Conservation (phyloP, 2,113 vertebrate genomes). For the Chiloscyllium plagiosum region DNA sequence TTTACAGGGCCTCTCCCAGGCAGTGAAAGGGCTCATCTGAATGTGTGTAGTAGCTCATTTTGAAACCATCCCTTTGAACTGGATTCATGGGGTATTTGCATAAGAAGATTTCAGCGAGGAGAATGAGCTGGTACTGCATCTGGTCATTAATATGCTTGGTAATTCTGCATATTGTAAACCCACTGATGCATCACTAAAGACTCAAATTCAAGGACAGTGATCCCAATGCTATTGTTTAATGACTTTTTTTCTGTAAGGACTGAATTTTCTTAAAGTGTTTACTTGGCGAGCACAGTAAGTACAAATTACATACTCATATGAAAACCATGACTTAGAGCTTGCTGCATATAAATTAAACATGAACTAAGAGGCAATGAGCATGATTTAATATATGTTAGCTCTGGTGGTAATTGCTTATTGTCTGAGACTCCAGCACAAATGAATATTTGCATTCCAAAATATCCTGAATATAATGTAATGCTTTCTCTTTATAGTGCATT, state of each 20-base stretch:
- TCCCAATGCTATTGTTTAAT: slow-evolving; percentile 84
- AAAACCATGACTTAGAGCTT: slow-evolving; percentile 41
- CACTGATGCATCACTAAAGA: slow-evolving; percentile 95
- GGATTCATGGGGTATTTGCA: slow-evolving; percentile 99
- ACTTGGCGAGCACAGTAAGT: slow-evolving; percentile 92
- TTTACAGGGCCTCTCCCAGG: slow-evolving; percentile 65
- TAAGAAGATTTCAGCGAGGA: slow-evolving; percentile 96
- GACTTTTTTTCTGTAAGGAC: slow-evolving; percentile 49
- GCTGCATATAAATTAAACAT: slow-evolving; percentile 37
- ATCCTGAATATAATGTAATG: background rate
- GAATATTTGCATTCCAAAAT: slow-evolving; percentile 33
- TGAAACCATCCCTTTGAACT: slow-evolving; percentile 93
- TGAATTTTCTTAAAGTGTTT: slow-evolving; percentile 79
- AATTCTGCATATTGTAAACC: slow-evolving; percentile 99
- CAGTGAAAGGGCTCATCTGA: slow-evolving; percentile 65
- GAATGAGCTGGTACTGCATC: slow-evolving; percentile 84
- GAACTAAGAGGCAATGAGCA: slow-evolving; percentile 36
- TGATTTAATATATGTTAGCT: slow-evolving; percentile 37
- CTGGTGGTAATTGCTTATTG: slow-evolving; percentile 30
- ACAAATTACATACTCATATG: slow-evolving; percentile 92
- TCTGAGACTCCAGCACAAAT: slow-evolving; percentile 15
- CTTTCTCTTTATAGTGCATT: background rate
- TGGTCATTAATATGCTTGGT: slow-evolving; percentile 99
- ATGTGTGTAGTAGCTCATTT: slow-evolving; percentile 77
- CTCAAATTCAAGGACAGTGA: slow-evolving; percentile 94